Evolutionary conservation across 1,140 invertebrate genomes (phyloP).

Genomic region (Pogonus chalceus): DNA sequence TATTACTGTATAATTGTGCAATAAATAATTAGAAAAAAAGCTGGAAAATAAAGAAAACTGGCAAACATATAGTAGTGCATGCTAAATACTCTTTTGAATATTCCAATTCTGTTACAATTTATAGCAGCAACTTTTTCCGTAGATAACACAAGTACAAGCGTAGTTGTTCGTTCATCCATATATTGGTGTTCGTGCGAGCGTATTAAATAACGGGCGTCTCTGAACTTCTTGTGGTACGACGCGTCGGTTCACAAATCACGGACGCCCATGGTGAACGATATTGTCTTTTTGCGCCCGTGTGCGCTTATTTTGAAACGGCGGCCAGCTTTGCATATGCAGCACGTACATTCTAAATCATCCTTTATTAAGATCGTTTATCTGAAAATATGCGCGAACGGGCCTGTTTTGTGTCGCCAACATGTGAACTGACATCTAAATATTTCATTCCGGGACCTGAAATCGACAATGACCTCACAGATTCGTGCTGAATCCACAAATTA

Average conservation of each 20-base stretch:
- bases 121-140: no score
- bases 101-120: no score
- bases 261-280: not conserved
- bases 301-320: not conserved
- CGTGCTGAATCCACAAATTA: no score
- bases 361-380: slow-evolving; percentile 7
- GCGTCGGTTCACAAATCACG: not conserved
- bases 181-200: no score
- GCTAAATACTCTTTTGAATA: no score
- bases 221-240: not conserved
- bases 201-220: no score
- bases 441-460: not conserved
- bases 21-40: no score
- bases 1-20: no score
- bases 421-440: not conserved
- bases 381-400: not conserved
- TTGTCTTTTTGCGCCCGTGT: not conserved
- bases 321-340: slow-evolving; percentile 2
- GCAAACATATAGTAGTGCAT: no score
- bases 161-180: no score
- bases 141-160: no score
- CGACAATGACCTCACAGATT: not conserved
- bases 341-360: slow-evolving; percentile 6
- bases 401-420: not conserved
- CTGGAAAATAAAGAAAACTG: no score